Base-by-base conservation (phyloP, 1,140 invertebrate genomes). In the Marisa cornuarietis region DNA sequence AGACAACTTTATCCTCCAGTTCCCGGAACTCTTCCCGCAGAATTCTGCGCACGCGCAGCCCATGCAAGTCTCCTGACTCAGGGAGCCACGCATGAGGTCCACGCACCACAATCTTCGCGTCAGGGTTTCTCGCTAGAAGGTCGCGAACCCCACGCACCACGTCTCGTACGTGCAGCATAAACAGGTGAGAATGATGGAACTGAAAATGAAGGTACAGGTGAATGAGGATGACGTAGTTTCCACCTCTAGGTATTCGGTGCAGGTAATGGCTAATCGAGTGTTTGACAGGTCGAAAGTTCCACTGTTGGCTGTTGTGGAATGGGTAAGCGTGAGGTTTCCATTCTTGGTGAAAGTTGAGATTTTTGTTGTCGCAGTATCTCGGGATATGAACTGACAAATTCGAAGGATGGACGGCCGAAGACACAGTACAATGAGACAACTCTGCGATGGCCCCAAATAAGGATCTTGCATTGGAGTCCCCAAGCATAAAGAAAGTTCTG, bases 271-370 rank as follows among this genome's bases (percentile, higher is more conserved):
- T 26, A 31, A 26, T 1, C 10, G 71, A 9, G 20, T 2, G n/a
- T 8, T 49, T 22, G 0, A 20, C 31, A 11, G 8, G 11, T 58
- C 54, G 0, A 11, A 58, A 18, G 11, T 11, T 14, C 54, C 54
- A 79, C 11, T 1, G 51, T 2, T 10, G n/a, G 8, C n/a, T 11
- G 11, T 26, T 54, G 26, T 18, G 71, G 52, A 71, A 51, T 24
- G 78, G 78, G 52, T 51, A 66, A 26, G 52, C 71, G 58, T 79
- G 78, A 0, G 61, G 71, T n/a, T 54, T 8, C 71, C 78, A 74
- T 26, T 49, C 42, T 54, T 52, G 42, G 8, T 58, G 49, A 18
- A 58, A 58, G 49, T 16, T 62, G 6, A 24, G 20, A 14, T 62
- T 16, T 18, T 14, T 3, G 51, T 54, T 16, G 51, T 52, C 24